Percentiles rank a stretch among this genome's conserved stretches.
Conservation (phyloP, 2,888 invertebrate genomes). For the Drosophila nigritarsus region DNA sequence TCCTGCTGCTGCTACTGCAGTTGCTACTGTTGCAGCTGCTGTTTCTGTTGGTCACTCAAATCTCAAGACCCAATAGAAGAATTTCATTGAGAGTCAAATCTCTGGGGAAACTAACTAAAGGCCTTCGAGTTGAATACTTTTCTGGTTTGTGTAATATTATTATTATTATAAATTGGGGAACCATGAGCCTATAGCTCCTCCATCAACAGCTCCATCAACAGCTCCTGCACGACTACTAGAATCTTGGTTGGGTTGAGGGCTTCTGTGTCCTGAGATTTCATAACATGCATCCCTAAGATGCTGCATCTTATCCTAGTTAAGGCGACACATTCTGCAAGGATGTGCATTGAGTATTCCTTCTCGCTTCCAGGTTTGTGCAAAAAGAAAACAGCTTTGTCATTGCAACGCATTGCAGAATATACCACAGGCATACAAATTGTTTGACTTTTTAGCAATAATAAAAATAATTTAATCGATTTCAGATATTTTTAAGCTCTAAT, state of each 20-base stretch:
- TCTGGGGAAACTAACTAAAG: constrained; percentile 9
- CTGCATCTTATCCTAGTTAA: no score
- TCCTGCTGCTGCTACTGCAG: background rate
- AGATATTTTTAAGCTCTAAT: background rate
- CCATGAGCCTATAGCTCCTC: no score
- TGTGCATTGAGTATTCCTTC: no score
- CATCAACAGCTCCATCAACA: no score
- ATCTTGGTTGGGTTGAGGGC: no score
- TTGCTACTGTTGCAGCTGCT: background rate
- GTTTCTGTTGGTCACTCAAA: constrained; percentile 22
- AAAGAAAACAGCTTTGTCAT: background rate
- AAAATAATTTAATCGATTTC: background rate
- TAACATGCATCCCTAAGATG: no score
- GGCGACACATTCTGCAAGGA: no score
- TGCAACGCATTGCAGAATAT: background rate
- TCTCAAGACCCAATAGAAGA: constrained; percentile 10
- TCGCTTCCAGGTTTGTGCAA: background rate
- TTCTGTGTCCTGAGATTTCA: no score
- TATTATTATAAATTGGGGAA: no score
- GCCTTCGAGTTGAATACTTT: constrained; percentile 4
- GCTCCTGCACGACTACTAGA: no score
- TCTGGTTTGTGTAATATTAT: background rate
- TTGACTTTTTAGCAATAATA: background rate
- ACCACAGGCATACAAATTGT: background rate
- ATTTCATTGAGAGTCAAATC: constrained; percentile 15